Conservation (phyloP, 2,888 invertebrate species). For the Seira musarum region DNA sequence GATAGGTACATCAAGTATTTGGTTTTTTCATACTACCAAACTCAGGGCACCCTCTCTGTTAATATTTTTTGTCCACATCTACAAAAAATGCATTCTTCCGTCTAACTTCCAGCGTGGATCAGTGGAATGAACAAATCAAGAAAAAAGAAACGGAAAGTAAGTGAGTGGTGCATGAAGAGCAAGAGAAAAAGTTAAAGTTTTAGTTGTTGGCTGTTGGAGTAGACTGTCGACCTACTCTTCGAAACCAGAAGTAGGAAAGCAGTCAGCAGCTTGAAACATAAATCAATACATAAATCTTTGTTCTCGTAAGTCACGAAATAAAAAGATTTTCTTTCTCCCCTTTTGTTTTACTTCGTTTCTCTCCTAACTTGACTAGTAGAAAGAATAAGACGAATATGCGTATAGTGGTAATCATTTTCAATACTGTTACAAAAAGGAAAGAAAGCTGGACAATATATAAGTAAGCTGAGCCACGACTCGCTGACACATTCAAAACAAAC, state of each 20-base stretch:
- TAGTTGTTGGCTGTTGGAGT: too few species aligned
- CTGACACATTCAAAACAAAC: constrained; percentile 21
- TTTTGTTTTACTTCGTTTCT: constrained; percentile 18
- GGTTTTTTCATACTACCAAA: too few species aligned
- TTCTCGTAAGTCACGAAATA: constrained; percentile 57
- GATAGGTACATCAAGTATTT: too few species aligned
- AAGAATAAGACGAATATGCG: not conserved
- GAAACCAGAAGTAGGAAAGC: constrained; percentile 4
- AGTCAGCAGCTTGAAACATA: constrained; percentile 58
- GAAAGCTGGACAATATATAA: too few species aligned
- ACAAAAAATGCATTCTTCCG: constrained; percentile 4
- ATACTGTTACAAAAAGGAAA: not conserved
- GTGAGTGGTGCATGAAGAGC: constrained; percentile 17
- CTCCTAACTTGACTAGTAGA: not conserved
- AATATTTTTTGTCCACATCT: not conserved
- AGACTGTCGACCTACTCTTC: not conserved
- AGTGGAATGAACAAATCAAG: not conserved
- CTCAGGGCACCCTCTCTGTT: not conserved
- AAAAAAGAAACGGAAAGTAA: not conserved
- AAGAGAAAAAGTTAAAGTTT: too few species aligned
- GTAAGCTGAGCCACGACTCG: too few species aligned
- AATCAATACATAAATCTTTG: constrained; percentile 68
- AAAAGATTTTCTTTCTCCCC: constrained; percentile 48
- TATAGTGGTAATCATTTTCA: constrained; percentile 5
- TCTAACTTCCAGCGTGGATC: too few species aligned